Evolutionary conservation across 2,888 invertebrate genomes (phyloP), one percentile per base, ranked within the genome.

Genomic region (Nineta flava): DNA sequence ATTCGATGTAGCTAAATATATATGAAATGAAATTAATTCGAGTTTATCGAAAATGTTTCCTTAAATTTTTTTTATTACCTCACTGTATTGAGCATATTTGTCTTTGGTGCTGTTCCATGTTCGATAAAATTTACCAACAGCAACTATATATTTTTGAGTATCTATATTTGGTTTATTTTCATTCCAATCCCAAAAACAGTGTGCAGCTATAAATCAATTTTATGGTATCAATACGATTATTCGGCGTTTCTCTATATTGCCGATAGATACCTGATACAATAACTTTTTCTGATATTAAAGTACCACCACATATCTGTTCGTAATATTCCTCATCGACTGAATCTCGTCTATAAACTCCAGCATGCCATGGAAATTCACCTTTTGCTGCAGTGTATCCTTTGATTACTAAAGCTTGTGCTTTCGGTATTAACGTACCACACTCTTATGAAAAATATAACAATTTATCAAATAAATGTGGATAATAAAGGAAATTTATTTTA

Each of bases 1-100:
- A 61, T 56, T 35, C 55, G 21, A 16, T 51, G 46, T 9, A 62
- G 42, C 61, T 61, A 42, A 48, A 50, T 12, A 50, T 32, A 9
- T 7, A 38, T n/a, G n/a, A 7, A 38, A n/a, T 10, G 32, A 32
- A 32, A 32, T 9, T 32, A 32, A 32, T 9, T n/a, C 3, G 13
- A 35, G 35, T 2, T n/a, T 4, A 35, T n/a, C 13, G 7, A 35
- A 35, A 35, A 35, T 13, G 35, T 35, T n/a, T 6, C 2, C 3
- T 35, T n/a, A 35, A 35, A n/a, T 35, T 3, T 19, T 16, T 3
- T 2, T 13, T 19, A 19, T 21, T 12, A 45, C 45, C 10, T 45
- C 45, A n/a, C 45, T 45, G 26, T 26, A 26, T 15, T 47, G 47
- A 16, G 47, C 47, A 35, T 34, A 13, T 5, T 16, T 34, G 17